Evolutionary conservation across 1,140 invertebrate species (phyloP), one percentile per base, ranked within the genome.

Genomic region (Drosophila truncata): DNA sequence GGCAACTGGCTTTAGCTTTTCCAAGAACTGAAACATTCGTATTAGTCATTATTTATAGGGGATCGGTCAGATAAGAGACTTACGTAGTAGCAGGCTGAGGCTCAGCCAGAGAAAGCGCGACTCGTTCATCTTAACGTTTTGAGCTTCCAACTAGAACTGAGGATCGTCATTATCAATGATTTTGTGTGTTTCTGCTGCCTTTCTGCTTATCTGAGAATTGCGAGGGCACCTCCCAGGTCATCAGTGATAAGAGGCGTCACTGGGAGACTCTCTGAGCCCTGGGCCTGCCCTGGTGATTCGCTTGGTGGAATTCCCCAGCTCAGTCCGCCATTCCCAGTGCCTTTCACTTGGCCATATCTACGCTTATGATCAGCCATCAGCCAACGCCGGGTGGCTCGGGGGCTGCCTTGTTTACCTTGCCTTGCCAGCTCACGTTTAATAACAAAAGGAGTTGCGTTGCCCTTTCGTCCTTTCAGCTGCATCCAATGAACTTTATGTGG

Each of bases 401-500:
- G 49, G 39, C 39, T 72, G 58, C 44, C 44, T 61, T 81, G 72
- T 84, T 84, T 84, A 64, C 69, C 74, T 62, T 64, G 57, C 69
- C 74, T 67, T 69, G 57, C 61, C 42, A 42, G 71, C 41, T 47
- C 76, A 80, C 60, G 62, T 50, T 64, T 60, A 78, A 72, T 79
- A 88, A 80, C 71, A 87, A 80, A 73, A 74, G 64, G 60, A 63
- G 66, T 73, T 72, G 59, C 42, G 63, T 70, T 69, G 62, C 42
- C 59, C 41, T 67, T 57, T 49, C 55, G 57, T 29, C 54, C 27
- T 60, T 63, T 70, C 54, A 50, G 47, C 71, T 69, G 72, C 71
- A 64, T 63, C 62, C 58, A 57, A 50, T 46, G 37, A 65, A 61
- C 80, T 79, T 78, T 87, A 76, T 87, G 83, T 87, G 75, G 65